phyloP scores from a whole-genome alignment of 2,113 vertebrate species.

The Burhinus oedicnemus region DNA sequence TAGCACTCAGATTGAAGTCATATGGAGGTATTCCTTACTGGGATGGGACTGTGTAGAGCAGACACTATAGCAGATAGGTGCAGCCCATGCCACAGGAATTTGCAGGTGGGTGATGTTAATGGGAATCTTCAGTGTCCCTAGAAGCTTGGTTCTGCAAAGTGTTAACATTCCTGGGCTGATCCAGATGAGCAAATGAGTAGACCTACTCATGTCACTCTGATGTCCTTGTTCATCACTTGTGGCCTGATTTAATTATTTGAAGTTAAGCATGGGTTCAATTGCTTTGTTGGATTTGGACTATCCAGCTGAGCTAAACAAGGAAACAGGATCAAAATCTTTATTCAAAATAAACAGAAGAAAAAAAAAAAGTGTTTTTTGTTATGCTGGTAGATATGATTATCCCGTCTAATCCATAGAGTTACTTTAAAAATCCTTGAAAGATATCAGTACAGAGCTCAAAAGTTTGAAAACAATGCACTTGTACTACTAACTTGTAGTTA shows the following conservation, averaged over 20 bases:
- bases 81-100: neutral
- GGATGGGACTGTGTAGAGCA: neutral
- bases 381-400: neutral
- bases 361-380: neutral
- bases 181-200: neutral
- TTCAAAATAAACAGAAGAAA: neutral
- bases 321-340: neutral
- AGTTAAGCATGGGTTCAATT: neutral
- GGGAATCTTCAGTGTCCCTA: neutral
- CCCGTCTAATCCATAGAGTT: neutral
- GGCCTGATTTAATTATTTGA: neutral
- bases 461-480: neutral
- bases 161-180: neutral
- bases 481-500: neutral
- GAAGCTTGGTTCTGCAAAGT: neutral
- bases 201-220: neutral
- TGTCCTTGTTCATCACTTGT: neutral
- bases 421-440: neutral
- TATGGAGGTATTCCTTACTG: rapidly evolving
- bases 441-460: neutral
- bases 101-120: neutral
- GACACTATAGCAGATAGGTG: neutral
- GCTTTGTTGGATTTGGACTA: neutral
- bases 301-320: neutral
- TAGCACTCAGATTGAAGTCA: neutral